Base-by-base conservation (phyloP, 2,113 vertebrate genomes). In the Sinocyclocheilus grahami region DNA sequence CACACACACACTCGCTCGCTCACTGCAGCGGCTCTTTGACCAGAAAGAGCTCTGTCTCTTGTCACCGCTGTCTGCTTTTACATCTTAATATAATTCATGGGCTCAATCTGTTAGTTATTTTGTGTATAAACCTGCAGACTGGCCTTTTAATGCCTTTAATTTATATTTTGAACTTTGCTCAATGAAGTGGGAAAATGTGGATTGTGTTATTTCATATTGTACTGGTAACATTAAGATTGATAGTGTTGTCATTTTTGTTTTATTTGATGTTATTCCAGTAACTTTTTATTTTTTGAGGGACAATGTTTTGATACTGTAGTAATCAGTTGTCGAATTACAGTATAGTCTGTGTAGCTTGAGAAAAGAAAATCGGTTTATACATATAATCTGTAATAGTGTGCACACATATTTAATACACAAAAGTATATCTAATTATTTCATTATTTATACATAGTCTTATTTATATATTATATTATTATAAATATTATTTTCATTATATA, bases 11-110 rank as follows among this genome's bases (percentile, higher is more conserved):
- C 62, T 13, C 10, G 5, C 63, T 39, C 39, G 6, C 39, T 48
- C 46, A 11, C 46, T 39, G 39, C 39, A 39, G 6, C 39, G 6
- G 39, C 39, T 39, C 39, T 39, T 39, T 46, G 74, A 81, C 30
- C 82, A 51, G 37, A 74, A 85, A 33, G 53, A 75, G 39, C 39
- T 62, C 69, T 87, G 81, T 2, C 2, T 87, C 88, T 78, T 81
- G 77, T 87, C 72, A 74, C 30, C 48, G 37, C 71, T 84, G 72
- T 80, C 86, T 85, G 30, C 72, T 48, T 77, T 84, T 79, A 89
- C 86, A 82, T 83, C 89, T 89, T 87, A 83, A 90, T 91, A 83
- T 72, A 82, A 72, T 84, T 82, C 87, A 88, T 55, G 83, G 65
- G 51, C 42, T 79, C 72, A 86, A 86, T 87, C 87, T 87, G 86